phyloP scores from a whole-genome alignment of 2,888 invertebrate genomes.

The Pandemis heparana region DNA sequence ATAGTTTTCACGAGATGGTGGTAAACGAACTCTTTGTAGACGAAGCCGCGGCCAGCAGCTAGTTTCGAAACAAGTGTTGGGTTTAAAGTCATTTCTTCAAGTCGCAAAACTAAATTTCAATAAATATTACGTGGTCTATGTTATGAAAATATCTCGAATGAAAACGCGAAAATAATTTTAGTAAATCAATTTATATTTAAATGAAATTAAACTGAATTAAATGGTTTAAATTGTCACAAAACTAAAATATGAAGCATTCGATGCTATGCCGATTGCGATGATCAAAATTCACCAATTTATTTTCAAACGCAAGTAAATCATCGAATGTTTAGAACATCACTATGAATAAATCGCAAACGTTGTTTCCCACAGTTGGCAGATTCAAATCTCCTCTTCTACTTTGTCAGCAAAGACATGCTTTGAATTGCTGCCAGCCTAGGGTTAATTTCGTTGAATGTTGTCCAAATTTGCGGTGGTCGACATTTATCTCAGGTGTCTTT shows the following conservation, averaged over 20 bases:
- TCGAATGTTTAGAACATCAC: conserved; percentile 69
- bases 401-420: conserved; percentile 68
- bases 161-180: conserved; percentile 54
- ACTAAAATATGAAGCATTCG: conserved; percentile 73
- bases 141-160: background rate
- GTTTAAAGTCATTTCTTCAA: too few species aligned
- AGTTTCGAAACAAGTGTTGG: too few species aligned
- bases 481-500: conserved; percentile 79
- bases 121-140: too few species aligned
- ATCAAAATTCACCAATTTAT: conserved; percentile 66
- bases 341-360: conserved; percentile 69
- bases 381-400: conserved; percentile 71
- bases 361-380: conserved; percentile 75
- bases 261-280: conserved; percentile 66
- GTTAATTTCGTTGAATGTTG: conserved; percentile 81
- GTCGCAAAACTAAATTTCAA: too few species aligned
- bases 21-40: too few species aligned
- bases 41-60: too few species aligned
- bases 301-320: conserved; percentile 69
- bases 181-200: conserved; percentile 79
- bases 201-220: conserved; percentile 79
- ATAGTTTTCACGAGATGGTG: too few species aligned
- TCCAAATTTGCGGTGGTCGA: conserved; percentile 74
- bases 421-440: conserved; percentile 74
- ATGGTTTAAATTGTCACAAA: conserved; percentile 66